Evolutionary conservation across 2,888 invertebrate genomes (phyloP).

Genomic region (Pasiphila rectangulata): DNA sequence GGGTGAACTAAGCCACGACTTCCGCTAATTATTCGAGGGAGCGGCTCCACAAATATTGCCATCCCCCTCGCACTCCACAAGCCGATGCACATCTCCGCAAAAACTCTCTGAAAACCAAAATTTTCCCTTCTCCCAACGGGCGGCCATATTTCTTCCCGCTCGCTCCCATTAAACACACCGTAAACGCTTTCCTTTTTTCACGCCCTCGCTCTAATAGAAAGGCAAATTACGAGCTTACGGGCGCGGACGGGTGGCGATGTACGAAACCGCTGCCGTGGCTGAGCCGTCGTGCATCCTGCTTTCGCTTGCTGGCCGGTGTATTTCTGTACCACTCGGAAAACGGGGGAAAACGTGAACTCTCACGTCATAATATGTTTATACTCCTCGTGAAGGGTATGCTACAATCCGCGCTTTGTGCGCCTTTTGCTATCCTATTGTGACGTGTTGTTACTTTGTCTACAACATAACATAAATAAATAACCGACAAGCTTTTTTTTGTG

Average conservation of each 20-base stretch:
- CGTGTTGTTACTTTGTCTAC: background rate
- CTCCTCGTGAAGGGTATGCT: slow-evolving; percentile 25
- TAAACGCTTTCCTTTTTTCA: slow-evolving; percentile 82
- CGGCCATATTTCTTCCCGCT: slow-evolving; percentile 80
- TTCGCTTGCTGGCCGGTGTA: slow-evolving; percentile 54
- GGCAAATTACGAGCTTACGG: slow-evolving; percentile 82
- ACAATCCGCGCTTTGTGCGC: slow-evolving; percentile 20
- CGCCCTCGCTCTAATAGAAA: slow-evolving; percentile 81
- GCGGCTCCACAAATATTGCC: slow-evolving; percentile 64
- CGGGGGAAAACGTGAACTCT: slow-evolving; percentile 74
- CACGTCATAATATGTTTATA: slow-evolving; percentile 66
- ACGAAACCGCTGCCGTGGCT: slow-evolving; percentile 70
- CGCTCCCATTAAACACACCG: slow-evolving; percentile 80
- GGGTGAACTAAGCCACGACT: slow-evolving; percentile 79
- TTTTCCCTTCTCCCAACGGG: slow-evolving; percentile 78
- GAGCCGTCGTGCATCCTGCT: slow-evolving; percentile 59
- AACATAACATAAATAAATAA: too few relatives aligned
- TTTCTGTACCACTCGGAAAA: slow-evolving; percentile 62
- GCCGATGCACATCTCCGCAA: slow-evolving; percentile 78
- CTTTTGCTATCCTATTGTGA: slow-evolving; percentile 1
- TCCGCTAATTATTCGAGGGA: slow-evolving; percentile 78
- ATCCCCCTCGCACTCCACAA: slow-evolving; percentile 68
- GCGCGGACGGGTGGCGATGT: slow-evolving; percentile 81
- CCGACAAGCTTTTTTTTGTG: too few relatives aligned
- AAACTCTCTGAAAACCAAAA: slow-evolving; percentile 79